These are phyloP conservation scores for Acropora tenuis DNA, from an alignment of 64 coral and sea anemone species.

Conservation along the genomic window DNA sequence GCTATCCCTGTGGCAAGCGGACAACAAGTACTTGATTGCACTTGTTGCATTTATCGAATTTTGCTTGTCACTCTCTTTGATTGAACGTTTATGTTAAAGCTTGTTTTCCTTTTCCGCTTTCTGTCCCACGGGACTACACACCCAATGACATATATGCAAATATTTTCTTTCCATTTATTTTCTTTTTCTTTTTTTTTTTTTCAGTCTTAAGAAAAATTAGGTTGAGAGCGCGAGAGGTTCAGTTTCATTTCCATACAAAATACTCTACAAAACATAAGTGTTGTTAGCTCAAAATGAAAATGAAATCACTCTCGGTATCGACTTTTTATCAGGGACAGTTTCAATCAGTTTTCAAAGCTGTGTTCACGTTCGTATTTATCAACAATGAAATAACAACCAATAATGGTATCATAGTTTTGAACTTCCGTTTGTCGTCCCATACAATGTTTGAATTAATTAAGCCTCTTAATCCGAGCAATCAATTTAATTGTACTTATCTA, in stretches of 20 bases:
- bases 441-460: not conserved
- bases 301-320: too few species aligned
- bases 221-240: too few species aligned
- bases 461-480: conserved; percentile 1
- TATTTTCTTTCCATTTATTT: not conserved
- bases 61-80: not conserved
- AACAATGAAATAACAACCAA: not conserved
- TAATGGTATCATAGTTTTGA: not conserved
- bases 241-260: not conserved
- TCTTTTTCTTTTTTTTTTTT: too few species aligned
- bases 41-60: not conserved
- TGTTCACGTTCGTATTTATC: conserved; percentile 31
- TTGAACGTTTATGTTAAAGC: not conserved
- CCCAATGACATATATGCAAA: conserved; percentile 24
- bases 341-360: too few species aligned
- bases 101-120: conserved; percentile 1
- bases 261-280: too few species aligned
- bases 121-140: conserved; percentile 28
- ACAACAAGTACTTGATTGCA: too few species aligned
- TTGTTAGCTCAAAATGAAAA: too few species aligned
- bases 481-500: not conserved
- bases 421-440: conserved; percentile 12
- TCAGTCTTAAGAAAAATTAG: too few species aligned
- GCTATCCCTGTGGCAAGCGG: too few species aligned
- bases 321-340: not conserved